Conservation (phyloP, 2,888 invertebrate genomes). For the Ptychoptera albimana region DNA sequence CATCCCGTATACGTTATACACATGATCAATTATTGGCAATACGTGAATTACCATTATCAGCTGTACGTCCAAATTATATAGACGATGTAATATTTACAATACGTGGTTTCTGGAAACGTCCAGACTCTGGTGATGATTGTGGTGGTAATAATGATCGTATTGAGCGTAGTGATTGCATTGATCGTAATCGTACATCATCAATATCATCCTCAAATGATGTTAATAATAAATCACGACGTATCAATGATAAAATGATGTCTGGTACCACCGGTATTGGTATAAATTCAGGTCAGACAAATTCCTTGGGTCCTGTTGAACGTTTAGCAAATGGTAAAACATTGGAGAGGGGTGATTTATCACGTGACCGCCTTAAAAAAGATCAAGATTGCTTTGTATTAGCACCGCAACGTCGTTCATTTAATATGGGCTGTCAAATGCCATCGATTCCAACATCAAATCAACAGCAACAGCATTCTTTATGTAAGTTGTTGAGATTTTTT, state of each 20-base stretch:
- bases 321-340: conserved; percentile 33
- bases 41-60: conserved; percentile 51
- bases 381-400: conserved; percentile 71
- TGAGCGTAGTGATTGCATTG: conserved; percentile 11
- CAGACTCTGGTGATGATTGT: conserved; percentile 43
- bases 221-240: too few species aligned
- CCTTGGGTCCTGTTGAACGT: conserved; percentile 6
- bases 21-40: conserved; percentile 57
- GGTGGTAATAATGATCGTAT: conserved; percentile 2
- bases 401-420: conserved; percentile 74
- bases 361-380: conserved; percentile 65
- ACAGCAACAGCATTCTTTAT: too few species aligned
- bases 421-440: conserved; percentile 66
- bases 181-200: conserved; percentile 10
- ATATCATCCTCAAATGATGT: background rate
- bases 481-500: too few species aligned
- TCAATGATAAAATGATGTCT: too few species aligned
- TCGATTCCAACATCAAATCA: background rate
- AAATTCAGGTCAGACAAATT: background rate
- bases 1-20: conserved; percentile 34
- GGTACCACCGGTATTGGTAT: background rate
- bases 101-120: conserved; percentile 33
- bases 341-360: conserved; percentile 27
- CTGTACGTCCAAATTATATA: conserved; percentile 53
- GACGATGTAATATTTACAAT: conserved; percentile 30